Conservation (phyloP, 2,797 vertebrate genomes). For the Onychomys leucogaster region DNA sequence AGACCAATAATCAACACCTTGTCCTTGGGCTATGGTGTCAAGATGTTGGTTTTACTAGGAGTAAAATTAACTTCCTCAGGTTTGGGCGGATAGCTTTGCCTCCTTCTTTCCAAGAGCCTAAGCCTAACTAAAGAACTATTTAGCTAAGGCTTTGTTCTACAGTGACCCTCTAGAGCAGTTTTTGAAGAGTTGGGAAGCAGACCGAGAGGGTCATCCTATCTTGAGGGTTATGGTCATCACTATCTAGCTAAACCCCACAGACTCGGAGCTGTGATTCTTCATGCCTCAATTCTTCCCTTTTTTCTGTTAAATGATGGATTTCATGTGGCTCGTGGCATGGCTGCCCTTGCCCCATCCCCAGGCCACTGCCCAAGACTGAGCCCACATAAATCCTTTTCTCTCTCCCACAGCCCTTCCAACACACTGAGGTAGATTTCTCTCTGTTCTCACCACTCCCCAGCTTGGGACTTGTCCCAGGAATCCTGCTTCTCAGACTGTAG, state of each 20-base stretch:
- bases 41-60: background rate
- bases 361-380: background rate
- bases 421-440: background rate
- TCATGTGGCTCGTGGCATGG: fast-evolving
- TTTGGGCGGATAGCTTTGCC: constrained; percentile 13
- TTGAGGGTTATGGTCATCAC: background rate
- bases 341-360: background rate
- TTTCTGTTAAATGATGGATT: background rate
- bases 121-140: background rate
- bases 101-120: constrained; percentile 18
- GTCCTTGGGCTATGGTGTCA: background rate
- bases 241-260: background rate
- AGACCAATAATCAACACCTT: background rate
- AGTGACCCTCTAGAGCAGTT: background rate
- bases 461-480: background rate
- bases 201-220: background rate
- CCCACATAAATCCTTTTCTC: background rate
- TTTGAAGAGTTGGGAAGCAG: background rate
- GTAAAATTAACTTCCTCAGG: background rate
- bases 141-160: background rate
- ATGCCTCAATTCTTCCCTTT: background rate
- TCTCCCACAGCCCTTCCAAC: background rate
- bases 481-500: background rate
- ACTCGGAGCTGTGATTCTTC: background rate
- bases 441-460: background rate